Evolutionary conservation across 2,113 vertebrate genomes (phyloP).

Genomic region (Notechis scutatus): DNA sequence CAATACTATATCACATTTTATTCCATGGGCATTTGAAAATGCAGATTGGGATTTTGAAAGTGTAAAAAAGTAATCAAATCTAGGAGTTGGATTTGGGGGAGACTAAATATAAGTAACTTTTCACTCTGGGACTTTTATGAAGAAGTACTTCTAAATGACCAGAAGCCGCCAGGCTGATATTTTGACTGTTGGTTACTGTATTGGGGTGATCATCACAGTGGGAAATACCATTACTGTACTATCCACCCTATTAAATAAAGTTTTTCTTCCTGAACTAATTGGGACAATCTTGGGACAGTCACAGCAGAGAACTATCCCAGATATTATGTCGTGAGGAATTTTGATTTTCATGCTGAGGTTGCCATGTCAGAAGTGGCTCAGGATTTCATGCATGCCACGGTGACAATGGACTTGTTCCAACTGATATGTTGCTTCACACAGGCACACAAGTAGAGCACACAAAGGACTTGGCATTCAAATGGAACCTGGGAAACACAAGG

Average conservation of each 20-base stretch:
- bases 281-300: neutral
- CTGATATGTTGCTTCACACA: neutral
- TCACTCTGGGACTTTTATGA: neutral
- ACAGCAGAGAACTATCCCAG: neutral
- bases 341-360: neutral
- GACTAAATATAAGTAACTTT: neutral
- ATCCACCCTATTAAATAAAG: neutral
- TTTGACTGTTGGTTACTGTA: neutral
- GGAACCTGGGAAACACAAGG: neutral
- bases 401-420: neutral
- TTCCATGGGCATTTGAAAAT: neutral
- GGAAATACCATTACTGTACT: neutral
- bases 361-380: neutral
- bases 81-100: neutral
- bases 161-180: neutral
- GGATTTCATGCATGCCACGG: neutral
- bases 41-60: neutral
- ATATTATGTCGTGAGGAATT: neutral
- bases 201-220: neutral
- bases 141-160: neutral
- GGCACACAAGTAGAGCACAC: neutral
- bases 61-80: neutral
- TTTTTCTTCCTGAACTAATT: neutral
- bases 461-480: neutral
- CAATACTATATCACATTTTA: neutral